Conservation (phyloP, 2,113 vertebrate species). For the Entelurus aequoreus region DNA sequence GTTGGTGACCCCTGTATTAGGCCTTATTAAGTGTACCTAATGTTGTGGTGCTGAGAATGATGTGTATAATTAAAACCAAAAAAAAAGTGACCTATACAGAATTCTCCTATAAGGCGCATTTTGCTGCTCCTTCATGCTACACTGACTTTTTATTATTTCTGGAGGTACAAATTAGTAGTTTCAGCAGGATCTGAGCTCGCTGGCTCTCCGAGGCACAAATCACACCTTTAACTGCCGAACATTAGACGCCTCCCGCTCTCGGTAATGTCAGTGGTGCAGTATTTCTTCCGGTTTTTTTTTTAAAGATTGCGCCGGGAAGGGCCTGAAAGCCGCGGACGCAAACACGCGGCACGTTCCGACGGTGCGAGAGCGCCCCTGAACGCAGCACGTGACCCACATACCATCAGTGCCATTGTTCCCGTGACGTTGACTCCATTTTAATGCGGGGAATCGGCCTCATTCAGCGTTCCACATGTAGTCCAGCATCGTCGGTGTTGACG, state of each 20-base stretch:
- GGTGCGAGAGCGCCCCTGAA: not conserved
- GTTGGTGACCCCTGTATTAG: no score
- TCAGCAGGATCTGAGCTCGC: constrained; percentile 6
- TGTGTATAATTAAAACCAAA: not conserved
- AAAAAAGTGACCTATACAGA: not conserved
- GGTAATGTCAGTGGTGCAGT: constrained; percentile 8
- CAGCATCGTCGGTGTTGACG: not conserved
- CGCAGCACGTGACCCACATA: not conserved
- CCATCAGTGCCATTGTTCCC: not conserved
- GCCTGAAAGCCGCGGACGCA: not conserved
- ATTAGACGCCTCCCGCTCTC: constrained; percentile 3
- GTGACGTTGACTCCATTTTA: not conserved
- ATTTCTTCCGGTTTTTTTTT: constrained; percentile 7
- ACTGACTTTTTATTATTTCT: constrained; percentile 11
- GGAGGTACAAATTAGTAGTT: constrained; percentile 11
- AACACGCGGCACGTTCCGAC: not conserved
- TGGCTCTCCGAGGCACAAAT: constrained; percentile 5
- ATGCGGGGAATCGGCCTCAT: not conserved
- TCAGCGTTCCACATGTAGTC: not conserved
- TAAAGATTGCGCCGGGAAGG: not conserved
- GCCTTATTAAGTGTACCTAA: no score
- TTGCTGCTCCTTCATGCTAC: constrained; percentile 4
- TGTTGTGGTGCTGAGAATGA: not conserved
- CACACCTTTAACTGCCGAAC: constrained; percentile 10
- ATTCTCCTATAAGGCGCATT: not conserved